Base-by-base conservation (phyloP, 2,888 invertebrate species). In the Chesias legatella region DNA sequence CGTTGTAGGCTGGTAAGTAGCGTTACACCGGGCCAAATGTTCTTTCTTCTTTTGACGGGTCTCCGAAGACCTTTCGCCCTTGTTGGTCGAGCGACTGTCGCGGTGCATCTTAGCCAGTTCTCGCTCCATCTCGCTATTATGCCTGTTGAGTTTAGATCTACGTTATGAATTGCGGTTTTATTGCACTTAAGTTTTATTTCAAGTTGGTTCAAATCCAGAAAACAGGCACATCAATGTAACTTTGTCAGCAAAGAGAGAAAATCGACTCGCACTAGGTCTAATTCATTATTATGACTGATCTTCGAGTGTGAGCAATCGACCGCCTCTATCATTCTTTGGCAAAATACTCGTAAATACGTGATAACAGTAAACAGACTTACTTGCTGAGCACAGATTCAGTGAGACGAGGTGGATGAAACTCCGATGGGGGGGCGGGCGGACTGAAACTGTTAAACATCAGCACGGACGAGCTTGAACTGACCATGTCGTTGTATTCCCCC, bases 91-190 rank as follows among this genome's bases (percentile, higher is more conserved):
- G 6, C 94, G 85, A 1, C 86, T 82, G 47, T 93, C 92, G 0
- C 92, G 89, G 56, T 94, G 93, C 43, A 90, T 90, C 62, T 94
- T 93, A 0, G 93, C 80, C 88, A 96, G 90, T 32, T 91, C 89
- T 59, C 93, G 94, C 67, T 95, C 95, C 95, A 96, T 96, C 43
- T 94, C 92, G 48, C 91, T 90, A 58, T 95, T 95, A 70, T 96
- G 96, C 61, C 94, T 94, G 58, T 45, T 4, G 13, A 29, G 25
- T 7, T 37, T 11, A 3, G 7, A 22, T 6, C 22, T 22, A 6
- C 3, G n/a, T 5, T 6, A 26, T 6, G 10, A n/a, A 7, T 17
- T 17, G 3, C 5, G 13, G 13, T 5, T n/a, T n/a, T n/a, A n/a
- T n/a, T n/a, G n/a, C n/a, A n/a, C n/a, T n/a, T n/a, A n/a, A n/a